These are phyloP conservation scores for Acrobasis suavella DNA, from an alignment of 2,888 invertebrate species.

Conservation along the genomic window DNA sequence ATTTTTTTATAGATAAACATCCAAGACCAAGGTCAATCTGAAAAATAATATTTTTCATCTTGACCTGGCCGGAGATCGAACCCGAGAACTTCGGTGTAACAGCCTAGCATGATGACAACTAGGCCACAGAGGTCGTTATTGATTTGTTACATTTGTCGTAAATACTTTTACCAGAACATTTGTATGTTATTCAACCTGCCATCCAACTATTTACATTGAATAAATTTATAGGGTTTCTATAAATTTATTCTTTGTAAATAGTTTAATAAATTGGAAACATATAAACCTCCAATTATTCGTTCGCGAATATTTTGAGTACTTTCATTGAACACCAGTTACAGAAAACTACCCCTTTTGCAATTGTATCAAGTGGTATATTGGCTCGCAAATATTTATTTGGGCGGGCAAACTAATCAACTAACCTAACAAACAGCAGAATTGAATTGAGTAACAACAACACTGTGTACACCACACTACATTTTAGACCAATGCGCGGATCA, in stretches of 20 bases:
- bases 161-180: too few species aligned
- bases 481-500: not conserved
- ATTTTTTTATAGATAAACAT: too few species aligned
- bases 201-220: not conserved
- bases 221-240: not conserved
- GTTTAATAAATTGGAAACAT: not conserved
- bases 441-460: constrained; percentile 12
- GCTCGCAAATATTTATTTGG: constrained; percentile 24
- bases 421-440: constrained; percentile 24
- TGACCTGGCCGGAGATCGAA: too few species aligned
- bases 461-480: not conserved
- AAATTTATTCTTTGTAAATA: too few species aligned
- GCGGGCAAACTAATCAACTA: constrained; percentile 55
- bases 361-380: not conserved
- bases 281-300: not conserved
- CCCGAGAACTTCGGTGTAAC: too few species aligned
- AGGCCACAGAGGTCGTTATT: too few species aligned
- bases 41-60: too few species aligned
- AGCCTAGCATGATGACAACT: too few species aligned
- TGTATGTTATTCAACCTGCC: not conserved
- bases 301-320: constrained; percentile 6
- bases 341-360: constrained; percentile 7
- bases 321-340: not conserved
- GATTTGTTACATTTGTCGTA: too few species aligned
- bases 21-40: too few species aligned